Evolutionary conservation across 1,140 invertebrate species (phyloP), one percentile per base, ranked within the genome.

Genomic region (Aphelenchoides besseyi): DNA sequence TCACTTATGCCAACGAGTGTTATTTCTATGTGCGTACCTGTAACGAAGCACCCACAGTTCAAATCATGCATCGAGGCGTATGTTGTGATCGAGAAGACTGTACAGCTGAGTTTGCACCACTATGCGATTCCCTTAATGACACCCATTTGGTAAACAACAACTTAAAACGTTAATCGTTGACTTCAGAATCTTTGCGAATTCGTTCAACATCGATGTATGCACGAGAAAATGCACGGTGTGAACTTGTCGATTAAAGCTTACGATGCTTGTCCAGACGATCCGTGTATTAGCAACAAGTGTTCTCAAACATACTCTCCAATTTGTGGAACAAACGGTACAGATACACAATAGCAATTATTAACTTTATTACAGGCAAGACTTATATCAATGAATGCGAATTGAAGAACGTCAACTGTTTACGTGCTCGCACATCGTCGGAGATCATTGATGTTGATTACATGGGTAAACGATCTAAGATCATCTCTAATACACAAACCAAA

Each of bases 131-230:
- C 37, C 53, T 72, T 69, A 59, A 54, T 0, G 71, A 23, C 1
- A 80, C 74, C 32, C 75, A 80, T 72, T 66, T 77, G 69, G 77
- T 80, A 61, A 29, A 18, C 23, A 52, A 2, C 18, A 55, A 63
- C 32, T 28, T 9, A 59, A 30, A 18, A 16, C 8, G 18, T 16
- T 12, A n/a, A 36, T 30, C n/a, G 23, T 32, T 35, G 3, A 0
- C 73, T 73, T 28, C 48, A 81, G 76, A 81, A 81, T 70, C 35
- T 81, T n/a, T 81, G 79, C 63, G 55, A 74, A 41, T 81, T 81
- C 66, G 72, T 72, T 9, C 41, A 71, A 26, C 57, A 77, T 33
- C 55, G 76, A 59, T 81, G 79, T 68, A 33, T 79, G 3, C 41
- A 70, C 48, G 72, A 73, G 41, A 48, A 68, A 41, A 68, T 35